Conservation (phyloP, 2,888 invertebrate species). For the Sminthurinus aureus region DNA sequence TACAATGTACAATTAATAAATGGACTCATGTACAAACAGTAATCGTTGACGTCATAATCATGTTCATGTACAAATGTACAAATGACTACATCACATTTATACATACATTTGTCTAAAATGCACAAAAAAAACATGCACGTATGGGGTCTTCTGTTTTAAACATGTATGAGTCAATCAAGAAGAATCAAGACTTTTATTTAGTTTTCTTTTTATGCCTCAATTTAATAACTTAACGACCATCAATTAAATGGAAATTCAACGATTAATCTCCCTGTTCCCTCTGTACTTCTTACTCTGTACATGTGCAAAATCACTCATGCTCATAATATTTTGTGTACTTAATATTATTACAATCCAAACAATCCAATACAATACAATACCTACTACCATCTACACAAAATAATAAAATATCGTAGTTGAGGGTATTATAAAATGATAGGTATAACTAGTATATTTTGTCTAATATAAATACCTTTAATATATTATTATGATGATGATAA, state of each 20-base stretch:
- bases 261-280: neutral
- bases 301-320: neutral
- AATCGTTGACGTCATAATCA: neutral
- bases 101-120: neutral
- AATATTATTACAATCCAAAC: no score
- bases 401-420: neutral
- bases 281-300: neutral
- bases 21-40: neutral
- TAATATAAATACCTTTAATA: no score
- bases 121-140: neutral
- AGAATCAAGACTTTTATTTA: neutral
- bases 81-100: no score
- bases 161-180: neutral
- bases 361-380: no score
- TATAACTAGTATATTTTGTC: no score
- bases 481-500: no score
- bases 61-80: neutral
- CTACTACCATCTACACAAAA: neutral
- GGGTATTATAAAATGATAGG: no score
- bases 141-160: neutral
- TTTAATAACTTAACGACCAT: neutral
- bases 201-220: neutral
- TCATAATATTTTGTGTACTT: no score
- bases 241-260: slow-evolving; percentile 4
- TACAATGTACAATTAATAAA: neutral